Percentiles rank a stretch among this genome's conserved stretches.
phyloP scores from a whole-genome alignment of 64 coral and sea anemone species.

The Montipora efflorescens region DNA sequence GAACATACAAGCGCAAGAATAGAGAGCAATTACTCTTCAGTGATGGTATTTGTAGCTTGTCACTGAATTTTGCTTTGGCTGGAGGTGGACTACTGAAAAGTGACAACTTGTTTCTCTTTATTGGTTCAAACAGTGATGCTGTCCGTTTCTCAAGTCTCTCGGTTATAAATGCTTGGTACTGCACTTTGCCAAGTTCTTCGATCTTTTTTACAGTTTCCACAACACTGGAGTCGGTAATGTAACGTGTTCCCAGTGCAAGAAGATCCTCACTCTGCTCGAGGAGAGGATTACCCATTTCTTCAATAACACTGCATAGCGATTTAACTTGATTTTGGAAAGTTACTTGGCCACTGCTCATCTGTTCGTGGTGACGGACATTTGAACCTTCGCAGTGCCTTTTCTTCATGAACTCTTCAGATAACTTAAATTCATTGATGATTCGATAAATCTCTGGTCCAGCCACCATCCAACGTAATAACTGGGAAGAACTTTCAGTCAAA shows the following conservation, averaged over 20 bases:
- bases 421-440: too few species aligned
- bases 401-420: too few species aligned
- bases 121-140: conserved; percentile 64
- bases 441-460: too few species aligned
- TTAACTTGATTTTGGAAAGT: conserved; percentile 43
- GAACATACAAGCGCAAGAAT: conserved; percentile 31
- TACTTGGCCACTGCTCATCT: not conserved
- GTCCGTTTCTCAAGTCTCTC: conserved; percentile 68
- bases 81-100: conserved; percentile 73
- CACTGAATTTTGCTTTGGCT: conserved; percentile 61
- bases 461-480: too few species aligned
- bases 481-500: too few species aligned
- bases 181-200: not conserved
- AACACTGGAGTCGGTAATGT: conserved; percentile 2
- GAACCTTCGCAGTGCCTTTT: too few species aligned
- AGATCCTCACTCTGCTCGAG: conserved; percentile 27
- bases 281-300: conserved; percentile 70
- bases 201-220: conserved; percentile 3
- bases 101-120: conserved; percentile 78
- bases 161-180: conserved; percentile 40
- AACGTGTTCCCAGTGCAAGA: conserved; percentile 18
- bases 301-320: not conserved
- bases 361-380: conserved; percentile 21
- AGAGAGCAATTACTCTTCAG: conserved; percentile 60
- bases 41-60: conserved; percentile 52